phyloP scores from a whole-genome alignment of 2,113 vertebrate species.

The Cynocephalus volans region DNA sequence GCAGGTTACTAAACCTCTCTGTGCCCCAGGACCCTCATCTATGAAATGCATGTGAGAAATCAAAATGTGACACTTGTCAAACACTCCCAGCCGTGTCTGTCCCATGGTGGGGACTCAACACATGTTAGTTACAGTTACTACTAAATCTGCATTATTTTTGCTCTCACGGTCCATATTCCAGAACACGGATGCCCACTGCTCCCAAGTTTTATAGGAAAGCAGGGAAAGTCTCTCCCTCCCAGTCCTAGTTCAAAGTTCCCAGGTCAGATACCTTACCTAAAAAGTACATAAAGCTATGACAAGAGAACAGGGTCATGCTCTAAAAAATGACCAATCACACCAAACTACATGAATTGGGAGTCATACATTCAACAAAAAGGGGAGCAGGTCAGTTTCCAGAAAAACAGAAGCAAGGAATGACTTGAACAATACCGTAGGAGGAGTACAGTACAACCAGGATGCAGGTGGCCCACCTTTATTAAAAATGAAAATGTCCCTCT shows the following conservation, averaged over 20 bases:
- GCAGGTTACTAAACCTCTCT: neutral
- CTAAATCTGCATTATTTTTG: neutral
- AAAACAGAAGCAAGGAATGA: neutral
- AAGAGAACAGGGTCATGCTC: neutral
- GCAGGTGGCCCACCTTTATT: neutral
- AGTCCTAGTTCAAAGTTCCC: neutral
- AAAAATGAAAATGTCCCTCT: neutral
- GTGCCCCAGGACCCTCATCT: neutral
- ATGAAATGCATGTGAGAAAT: neutral
- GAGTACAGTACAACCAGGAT: neutral
- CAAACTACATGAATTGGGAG: neutral
- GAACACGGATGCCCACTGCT: neutral
- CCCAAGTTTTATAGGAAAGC: neutral
- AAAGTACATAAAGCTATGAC: neutral
- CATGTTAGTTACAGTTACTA: neutral
- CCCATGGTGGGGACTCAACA: neutral
- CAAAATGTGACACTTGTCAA: neutral
- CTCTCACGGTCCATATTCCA: neutral
- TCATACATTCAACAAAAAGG: neutral
- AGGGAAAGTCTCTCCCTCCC: neutral
- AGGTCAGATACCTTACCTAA: neutral
- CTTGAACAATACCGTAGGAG: neutral
- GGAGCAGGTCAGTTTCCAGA: neutral
- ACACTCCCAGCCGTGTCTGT: too few species aligned
- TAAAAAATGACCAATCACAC: neutral